Evolutionary conservation across 2,113 vertebrate genomes (phyloP).

Genomic region (Oreochromis niloticus): DNA sequence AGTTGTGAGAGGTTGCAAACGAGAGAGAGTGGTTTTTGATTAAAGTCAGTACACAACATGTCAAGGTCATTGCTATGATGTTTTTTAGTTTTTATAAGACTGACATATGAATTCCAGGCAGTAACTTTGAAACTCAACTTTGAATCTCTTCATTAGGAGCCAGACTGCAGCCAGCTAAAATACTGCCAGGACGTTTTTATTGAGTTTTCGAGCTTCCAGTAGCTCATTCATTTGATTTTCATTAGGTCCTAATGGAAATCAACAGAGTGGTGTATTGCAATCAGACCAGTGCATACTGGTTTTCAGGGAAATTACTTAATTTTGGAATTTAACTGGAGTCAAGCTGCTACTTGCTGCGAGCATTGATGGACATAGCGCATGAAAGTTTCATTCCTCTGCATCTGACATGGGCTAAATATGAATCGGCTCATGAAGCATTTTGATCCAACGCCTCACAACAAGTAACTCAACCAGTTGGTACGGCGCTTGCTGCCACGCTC

Average conservation of each 20-base stretch:
- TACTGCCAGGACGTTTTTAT: not conserved
- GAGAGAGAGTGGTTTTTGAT: not conserved
- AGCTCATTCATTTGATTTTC: not conserved
- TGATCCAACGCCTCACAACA: not conserved
- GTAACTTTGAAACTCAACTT: not conserved
- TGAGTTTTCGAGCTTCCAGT: not conserved
- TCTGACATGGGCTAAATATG: not conserved
- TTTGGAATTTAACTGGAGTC: not conserved
- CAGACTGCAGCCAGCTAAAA: not conserved
- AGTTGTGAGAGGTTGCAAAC: not conserved
- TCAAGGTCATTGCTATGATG: not conserved
- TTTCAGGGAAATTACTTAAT: not conserved
- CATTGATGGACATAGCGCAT: accelerated
- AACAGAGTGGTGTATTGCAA: not conserved
- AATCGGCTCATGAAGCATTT: not conserved
- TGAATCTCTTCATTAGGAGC: not conserved
- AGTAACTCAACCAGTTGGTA: not conserved
- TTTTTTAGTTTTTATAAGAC: not conserved
- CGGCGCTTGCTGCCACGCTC: not conserved
- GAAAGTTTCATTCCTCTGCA: not conserved
- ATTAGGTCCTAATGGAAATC: not conserved
- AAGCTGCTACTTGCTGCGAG: not conserved
- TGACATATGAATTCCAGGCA: not conserved
- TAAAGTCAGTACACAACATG: not conserved
- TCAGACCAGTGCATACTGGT: not conserved